phyloP scores from a whole-genome alignment of 2,797 vertebrate genomes.

The Mormyrops boulengeri region DNA sequence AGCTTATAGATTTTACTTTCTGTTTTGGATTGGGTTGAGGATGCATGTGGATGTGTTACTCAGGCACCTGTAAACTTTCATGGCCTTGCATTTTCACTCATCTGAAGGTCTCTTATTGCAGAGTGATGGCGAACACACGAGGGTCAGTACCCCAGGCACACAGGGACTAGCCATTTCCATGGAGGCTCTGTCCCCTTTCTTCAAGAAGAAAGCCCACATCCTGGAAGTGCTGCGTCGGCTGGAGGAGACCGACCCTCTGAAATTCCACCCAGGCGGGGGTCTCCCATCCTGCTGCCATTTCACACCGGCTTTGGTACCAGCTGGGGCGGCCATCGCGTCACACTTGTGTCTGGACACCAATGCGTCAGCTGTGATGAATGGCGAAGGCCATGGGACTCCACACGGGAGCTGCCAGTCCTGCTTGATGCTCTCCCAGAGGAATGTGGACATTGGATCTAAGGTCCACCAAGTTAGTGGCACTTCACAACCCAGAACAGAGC shows the following conservation, averaged over 20 bases:
- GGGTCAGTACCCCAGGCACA: slow-evolving; percentile 57
- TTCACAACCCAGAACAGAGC: slow-evolving; percentile 48
- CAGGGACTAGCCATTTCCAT: slow-evolving; percentile 60
- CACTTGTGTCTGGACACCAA: slow-evolving; percentile 57
- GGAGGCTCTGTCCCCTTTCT: slow-evolving; percentile 88
- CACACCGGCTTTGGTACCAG: slow-evolving; percentile 66
- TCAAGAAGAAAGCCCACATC: slow-evolving; percentile 95
- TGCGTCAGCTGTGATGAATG: slow-evolving; percentile 62
- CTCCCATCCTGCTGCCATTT: slow-evolving; percentile 67
- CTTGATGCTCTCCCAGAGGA: slow-evolving; percentile 66
- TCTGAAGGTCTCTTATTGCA: slow-evolving; percentile 34
- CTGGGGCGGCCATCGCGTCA: slow-evolving; percentile 41
- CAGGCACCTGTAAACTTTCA: background rate
- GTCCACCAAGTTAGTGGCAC: slow-evolving; percentile 59
- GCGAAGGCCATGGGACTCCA: slow-evolving; percentile 55
- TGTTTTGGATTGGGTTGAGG: background rate
- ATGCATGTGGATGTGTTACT: background rate
- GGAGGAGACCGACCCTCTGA: slow-evolving; percentile 83
- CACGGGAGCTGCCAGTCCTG: slow-evolving; percentile 64
- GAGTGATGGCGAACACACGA: slow-evolving; percentile 64
- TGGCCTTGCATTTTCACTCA: background rate
- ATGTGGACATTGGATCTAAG: slow-evolving; percentile 59
- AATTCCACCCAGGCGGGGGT: slow-evolving; percentile 62
- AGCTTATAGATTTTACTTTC: background rate
- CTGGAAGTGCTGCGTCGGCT: slow-evolving; percentile 87